Evolutionary conservation across 1,140 invertebrate species (phyloP).

Genomic region (Conus ventricosus): DNA sequence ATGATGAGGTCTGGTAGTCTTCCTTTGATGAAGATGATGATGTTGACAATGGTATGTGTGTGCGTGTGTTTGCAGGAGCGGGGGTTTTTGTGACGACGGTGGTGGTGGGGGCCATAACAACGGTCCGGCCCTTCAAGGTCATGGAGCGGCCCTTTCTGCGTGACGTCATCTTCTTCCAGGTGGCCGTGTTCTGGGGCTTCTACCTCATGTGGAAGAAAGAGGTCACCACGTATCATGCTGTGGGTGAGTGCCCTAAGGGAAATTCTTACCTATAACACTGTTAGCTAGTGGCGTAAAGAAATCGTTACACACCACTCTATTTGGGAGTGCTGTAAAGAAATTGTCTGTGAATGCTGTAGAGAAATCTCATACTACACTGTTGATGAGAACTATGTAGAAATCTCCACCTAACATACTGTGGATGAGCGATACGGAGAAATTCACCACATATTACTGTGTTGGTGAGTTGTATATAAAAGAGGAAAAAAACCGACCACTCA

Average conservation of each 20-base stretch:
- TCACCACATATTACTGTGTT: too few relatives aligned
- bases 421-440: too few relatives aligned
- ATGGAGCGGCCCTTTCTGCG: conserved; percentile 80
- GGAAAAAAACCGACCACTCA: too few relatives aligned
- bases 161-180: conserved; percentile 82
- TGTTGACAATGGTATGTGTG: background rate
- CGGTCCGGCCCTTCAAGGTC: conserved; percentile 79
- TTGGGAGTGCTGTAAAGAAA: background rate
- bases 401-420: too few relatives aligned
- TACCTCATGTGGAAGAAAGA: conserved; percentile 73
- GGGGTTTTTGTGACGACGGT: conserved; percentile 80
- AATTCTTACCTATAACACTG: background rate
- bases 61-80: background rate
- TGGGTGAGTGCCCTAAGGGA: conserved; percentile 67
- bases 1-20: background rate
- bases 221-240: conserved; percentile 75
- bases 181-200: conserved; percentile 77
- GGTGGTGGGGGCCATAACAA: conserved; percentile 80
- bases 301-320: background rate
- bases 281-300: background rate
- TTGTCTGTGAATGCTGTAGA: background rate
- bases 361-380: background rate
- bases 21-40: background rate
- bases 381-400: too few relatives aligned
- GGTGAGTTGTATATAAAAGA: too few relatives aligned